Conservation (phyloP, 2,797 vertebrate species). For the Sardinella longiceps region DNA sequence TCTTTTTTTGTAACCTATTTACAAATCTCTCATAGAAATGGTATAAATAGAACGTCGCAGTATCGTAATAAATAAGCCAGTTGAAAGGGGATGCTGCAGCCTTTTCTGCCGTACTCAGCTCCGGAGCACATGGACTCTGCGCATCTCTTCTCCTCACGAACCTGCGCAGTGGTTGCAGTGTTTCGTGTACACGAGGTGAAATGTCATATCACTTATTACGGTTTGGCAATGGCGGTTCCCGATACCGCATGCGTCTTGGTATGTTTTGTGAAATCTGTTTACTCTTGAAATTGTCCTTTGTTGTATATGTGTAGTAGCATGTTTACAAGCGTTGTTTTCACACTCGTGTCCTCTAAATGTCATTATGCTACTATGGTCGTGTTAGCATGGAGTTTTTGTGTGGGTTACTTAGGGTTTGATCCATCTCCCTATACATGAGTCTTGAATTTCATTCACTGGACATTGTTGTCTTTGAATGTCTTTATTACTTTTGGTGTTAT, state of each 20-base stretch:
- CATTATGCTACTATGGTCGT: slow-evolving; percentile 10
- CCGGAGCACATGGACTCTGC: slow-evolving; percentile 76
- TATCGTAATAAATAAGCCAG: slow-evolving; percentile 11
- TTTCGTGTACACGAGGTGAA: slow-evolving; percentile 63
- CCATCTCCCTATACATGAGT: slow-evolving; percentile 2
- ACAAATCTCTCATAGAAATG: neutral
- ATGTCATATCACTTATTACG: slow-evolving; percentile 48
- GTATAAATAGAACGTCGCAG: neutral
- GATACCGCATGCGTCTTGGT: neutral
- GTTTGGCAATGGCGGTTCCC: slow-evolving; percentile 37
- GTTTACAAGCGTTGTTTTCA: neutral
- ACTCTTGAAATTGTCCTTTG: neutral
- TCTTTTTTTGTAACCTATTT: neutral
- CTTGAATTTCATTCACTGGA: neutral
- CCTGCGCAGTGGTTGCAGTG: slow-evolving; percentile 74
- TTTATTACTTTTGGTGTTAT: slow-evolving; percentile 31
- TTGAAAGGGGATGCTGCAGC: slow-evolving; percentile 55
- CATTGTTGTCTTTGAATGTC: neutral
- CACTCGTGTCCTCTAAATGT: slow-evolving; percentile 18
- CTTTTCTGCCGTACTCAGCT: slow-evolving; percentile 62
- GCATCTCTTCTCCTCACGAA: slow-evolving; percentile 56
- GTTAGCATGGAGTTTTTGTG: slow-evolving; percentile 22
- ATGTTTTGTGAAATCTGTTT: neutral
- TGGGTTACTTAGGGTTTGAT: slow-evolving; percentile 12
- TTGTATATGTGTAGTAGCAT: neutral